A percentile compares a stretch with the other conserved stretches of the same genome.
These are phyloP conservation scores for Phaenicophaeus curvirostris DNA, from an alignment of 2,797 vertebrate genomes.

Conservation along the genomic window DNA sequence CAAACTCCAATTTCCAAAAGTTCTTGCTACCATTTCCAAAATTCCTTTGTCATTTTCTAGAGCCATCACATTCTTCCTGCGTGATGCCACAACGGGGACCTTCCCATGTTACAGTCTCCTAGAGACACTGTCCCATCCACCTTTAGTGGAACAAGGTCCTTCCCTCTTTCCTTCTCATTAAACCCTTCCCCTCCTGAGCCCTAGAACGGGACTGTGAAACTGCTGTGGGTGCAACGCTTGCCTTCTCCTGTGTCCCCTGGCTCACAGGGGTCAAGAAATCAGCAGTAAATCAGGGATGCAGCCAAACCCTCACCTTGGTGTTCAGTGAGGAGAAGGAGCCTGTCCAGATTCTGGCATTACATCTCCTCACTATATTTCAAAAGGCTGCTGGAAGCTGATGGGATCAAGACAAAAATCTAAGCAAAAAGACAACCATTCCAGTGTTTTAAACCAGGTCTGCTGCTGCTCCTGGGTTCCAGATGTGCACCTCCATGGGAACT, in stretches of 20 bases:
- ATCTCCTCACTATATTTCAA: not conserved
- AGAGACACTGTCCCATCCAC: not conserved
- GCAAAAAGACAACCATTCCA: not conserved
- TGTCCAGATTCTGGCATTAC: not conserved
- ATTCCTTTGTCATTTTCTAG: not conserved
- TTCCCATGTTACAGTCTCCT: fast-evolving
- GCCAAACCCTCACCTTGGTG: not conserved
- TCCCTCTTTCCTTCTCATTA: not conserved
- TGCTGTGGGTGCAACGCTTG: too few relatives aligned
- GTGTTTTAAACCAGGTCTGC: not conserved
- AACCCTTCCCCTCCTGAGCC: not conserved
- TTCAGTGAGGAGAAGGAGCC: not conserved
- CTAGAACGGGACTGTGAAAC: not conserved
- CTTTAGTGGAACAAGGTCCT: fast-evolving
- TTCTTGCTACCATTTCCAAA: not conserved
- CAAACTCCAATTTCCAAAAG: not conserved
- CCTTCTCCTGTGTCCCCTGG: not conserved
- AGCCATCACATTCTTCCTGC: not conserved
- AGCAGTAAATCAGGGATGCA: not conserved
- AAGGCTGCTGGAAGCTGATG: not conserved
- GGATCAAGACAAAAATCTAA: not conserved
- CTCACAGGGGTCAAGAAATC: fast-evolving
- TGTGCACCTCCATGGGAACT: not conserved
- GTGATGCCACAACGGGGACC: fast-evolving
- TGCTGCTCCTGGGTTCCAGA: not conserved